Base-by-base conservation (phyloP, 2,888 invertebrate genomes). In the Axea sp. region DNA sequence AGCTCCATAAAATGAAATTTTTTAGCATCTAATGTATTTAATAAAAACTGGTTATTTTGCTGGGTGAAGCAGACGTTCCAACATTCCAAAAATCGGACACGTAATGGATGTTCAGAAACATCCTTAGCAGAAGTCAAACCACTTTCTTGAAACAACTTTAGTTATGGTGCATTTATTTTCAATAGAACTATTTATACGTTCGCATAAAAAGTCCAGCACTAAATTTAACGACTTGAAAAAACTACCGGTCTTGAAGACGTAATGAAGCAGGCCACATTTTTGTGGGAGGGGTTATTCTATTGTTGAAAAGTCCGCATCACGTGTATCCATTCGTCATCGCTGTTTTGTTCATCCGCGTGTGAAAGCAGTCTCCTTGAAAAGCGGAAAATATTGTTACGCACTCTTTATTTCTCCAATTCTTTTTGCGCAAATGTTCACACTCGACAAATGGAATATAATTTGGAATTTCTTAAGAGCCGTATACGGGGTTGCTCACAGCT, bases 401-500 rank as follows among this genome's bases (percentile, higher is more conserved):
- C 8, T 6, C 22, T 14, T 51, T 43, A 22, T 51, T 24, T 49
- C 39, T 31, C 14, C 5, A 33, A n/a, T n/a, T n/a, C n/a, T n/a
- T n/a, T n/a, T n/a, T n/a, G n/a, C n/a, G n/a, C n/a, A n/a, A 24
- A 57, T 14, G 11, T 19, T 30, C 59, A 7, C 22, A 28, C 24
- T 12, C 37, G 39, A 31, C 49, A 17, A 17, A 17, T 39, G 28
- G 57, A 39, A 45, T 31, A 43, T 19, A 55, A 59, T 62, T 65
- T 57, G 59, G 33, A 57, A 68, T 78, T 78, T 78, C 76, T 68
- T 74, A 77, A 64, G 39, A 43, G 45, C 39, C 57, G n/a, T n/a
- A 37, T 49, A 47, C 45, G 51, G 77, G 77, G 77, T 75, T 77
- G 77, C 74, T 71, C 59, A 62, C 68, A 82, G 84, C 85, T 84